Evolutionary conservation across 92 coral and sea anemone genomes (phyloP).

Genomic region (Zoanthus sansibaricus): DNA sequence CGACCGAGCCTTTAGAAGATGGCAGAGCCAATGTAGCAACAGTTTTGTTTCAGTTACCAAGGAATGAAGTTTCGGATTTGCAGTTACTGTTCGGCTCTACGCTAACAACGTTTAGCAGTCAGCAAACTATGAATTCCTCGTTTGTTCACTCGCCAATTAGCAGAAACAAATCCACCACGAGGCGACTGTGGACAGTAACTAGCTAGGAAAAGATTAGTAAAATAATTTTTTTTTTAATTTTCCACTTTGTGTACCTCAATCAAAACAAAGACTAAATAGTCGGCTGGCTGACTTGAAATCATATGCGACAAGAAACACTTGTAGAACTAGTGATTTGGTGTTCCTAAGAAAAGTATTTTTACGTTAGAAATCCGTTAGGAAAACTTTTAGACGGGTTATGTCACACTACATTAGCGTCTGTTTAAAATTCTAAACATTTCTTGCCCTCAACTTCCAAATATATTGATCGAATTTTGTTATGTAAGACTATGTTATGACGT

Average conservation of each 20-base stretch:
- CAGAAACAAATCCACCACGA: constrained; percentile 59
- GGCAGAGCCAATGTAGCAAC: constrained; percentile 78
- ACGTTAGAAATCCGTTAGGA: background rate
- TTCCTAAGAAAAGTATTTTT: background rate
- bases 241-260: background rate
- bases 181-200: constrained; percentile 81
- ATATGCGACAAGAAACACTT: background rate
- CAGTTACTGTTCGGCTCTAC: constrained; percentile 82
- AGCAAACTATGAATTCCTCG: constrained; percentile 61
- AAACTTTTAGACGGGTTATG: too few species aligned
- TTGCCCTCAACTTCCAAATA: too few species aligned
- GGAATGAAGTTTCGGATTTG: constrained; percentile 87
- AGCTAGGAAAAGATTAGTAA: constrained; percentile 52
- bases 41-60: constrained; percentile 89
- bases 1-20: constrained; percentile 78
- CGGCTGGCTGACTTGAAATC: background rate
- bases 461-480: too few species aligned
- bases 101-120: constrained; percentile 57
- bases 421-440: too few species aligned
- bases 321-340: background rate
- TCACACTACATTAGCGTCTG: too few species aligned
- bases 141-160: constrained; percentile 56
- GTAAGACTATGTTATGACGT: too few species aligned
- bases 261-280: background rate
- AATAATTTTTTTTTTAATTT: background rate